Evolutionary conservation across 1,140 invertebrate species (phyloP).

Genomic region (Chelonus insularis): DNA sequence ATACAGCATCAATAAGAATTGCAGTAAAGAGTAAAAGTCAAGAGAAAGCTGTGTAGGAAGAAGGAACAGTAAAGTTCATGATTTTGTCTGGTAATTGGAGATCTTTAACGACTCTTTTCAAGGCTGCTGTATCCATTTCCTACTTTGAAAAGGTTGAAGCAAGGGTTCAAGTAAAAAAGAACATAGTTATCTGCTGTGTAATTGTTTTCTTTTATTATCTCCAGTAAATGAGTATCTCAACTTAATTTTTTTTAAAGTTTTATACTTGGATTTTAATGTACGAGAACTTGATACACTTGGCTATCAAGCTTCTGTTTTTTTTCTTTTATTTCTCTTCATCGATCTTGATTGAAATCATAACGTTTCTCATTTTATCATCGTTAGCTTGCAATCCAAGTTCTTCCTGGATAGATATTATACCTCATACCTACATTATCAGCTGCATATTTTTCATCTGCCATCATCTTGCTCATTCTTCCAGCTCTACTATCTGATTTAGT

Average conservation of each 20-base stretch:
- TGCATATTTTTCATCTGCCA: background rate
- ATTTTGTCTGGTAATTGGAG: constrained; percentile 39
- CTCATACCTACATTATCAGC: too few species aligned
- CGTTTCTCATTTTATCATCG: background rate
- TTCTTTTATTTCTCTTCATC: background rate
- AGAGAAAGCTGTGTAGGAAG: constrained; percentile 15
- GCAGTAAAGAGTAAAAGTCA: background rate
- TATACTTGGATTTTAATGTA: too few species aligned
- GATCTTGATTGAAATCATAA: constrained; percentile 6
- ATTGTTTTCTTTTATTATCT: constrained; percentile 11
- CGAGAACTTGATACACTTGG: constrained; percentile 3
- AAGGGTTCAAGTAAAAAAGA: constrained; percentile 15
- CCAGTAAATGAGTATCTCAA: background rate
- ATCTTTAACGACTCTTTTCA: constrained; percentile 39
- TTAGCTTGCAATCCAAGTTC: background rate
- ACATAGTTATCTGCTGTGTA: background rate
- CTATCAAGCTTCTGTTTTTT: background rate
- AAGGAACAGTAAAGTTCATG: constrained; percentile 23
- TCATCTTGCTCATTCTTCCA: background rate
- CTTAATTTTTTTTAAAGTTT: background rate
- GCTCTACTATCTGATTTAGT: background rate
- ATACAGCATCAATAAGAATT: background rate
- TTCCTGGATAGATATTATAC: too few species aligned
- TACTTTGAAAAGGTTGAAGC: constrained; percentile 14
- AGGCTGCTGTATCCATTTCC: constrained; percentile 37